A percentile compares a stretch with the other conserved stretches of the same genome.
phyloP scores from a whole-genome alignment of 2,797 vertebrate species.

The Urosaurus nigricauda region DNA sequence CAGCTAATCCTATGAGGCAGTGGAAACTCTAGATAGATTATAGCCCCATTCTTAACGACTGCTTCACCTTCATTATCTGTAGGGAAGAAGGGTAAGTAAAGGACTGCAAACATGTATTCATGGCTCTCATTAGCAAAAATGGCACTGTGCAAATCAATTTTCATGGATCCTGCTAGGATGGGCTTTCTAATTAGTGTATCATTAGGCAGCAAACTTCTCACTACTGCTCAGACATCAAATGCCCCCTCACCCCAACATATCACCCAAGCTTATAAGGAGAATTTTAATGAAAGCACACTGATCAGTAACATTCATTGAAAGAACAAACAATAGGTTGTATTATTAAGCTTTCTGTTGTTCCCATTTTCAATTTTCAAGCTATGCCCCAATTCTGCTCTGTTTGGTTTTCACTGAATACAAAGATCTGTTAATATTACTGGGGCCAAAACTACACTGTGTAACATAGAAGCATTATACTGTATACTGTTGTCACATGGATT shows the following conservation, averaged over 20 bases:
- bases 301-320: conserved; percentile 58
- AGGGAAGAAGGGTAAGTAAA: conserved; percentile 62
- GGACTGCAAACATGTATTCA: conserved; percentile 62
- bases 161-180: conserved; percentile 73
- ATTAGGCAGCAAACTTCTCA: conserved; percentile 72
- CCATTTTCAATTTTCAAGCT: conserved; percentile 46
- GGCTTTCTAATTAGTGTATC: conserved; percentile 75
- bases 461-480: conserved; percentile 13
- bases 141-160: conserved; percentile 75
- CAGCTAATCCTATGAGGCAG: conserved; percentile 37
- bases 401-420: conserved; percentile 56
- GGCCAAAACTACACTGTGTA: conserved; percentile 34
- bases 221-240: conserved; percentile 67
- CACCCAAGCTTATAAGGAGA: conserved; percentile 68
- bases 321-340: conserved; percentile 63
- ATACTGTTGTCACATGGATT: no score
- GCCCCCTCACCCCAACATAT: conserved; percentile 55
- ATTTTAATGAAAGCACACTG: conserved; percentile 74
- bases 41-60: conserved; percentile 52
- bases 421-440: conserved; percentile 44
- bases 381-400: conserved; percentile 47
- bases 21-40: conserved; percentile 35
- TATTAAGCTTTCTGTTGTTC: conserved; percentile 56
- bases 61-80: conserved; percentile 60
- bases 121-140: conserved; percentile 74